phyloP scores from a whole-genome alignment of 2,888 invertebrate genomes.

The Ormyrus pomaceus region DNA sequence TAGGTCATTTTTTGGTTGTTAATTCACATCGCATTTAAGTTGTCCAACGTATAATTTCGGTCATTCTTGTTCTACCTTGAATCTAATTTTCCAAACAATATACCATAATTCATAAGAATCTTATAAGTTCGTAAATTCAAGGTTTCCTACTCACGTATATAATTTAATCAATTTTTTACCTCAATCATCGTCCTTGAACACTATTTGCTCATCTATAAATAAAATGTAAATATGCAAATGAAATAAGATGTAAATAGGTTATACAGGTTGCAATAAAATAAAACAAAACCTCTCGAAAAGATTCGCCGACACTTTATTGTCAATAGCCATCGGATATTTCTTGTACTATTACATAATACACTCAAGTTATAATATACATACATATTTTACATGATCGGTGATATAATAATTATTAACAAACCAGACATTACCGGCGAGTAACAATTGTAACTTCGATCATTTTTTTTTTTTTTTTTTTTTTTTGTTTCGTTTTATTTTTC shows the following conservation, averaged over 20 bases:
- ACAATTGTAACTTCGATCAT: conserved; percentile 61
- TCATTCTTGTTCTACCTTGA: too few species aligned
- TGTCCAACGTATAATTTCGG: too few species aligned
- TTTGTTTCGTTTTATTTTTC: conserved; percentile 21
- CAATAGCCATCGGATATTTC: conserved; percentile 70
- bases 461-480: conserved; percentile 15
- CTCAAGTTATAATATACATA: conserved; percentile 74
- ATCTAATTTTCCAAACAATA: too few species aligned
- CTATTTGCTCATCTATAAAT: not conserved
- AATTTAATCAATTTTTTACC: too few species aligned
- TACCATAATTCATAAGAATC: too few species aligned
- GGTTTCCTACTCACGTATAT: too few species aligned
- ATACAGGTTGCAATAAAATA: conserved; percentile 15
- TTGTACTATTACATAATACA: conserved; percentile 72
- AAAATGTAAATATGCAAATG: not conserved
- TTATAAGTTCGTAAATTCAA: too few species aligned
- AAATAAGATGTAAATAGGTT: too few species aligned
- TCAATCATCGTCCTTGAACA: too few species aligned
- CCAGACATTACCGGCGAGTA: conserved; percentile 70
- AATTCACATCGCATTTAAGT: too few species aligned
- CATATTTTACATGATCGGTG: conserved; percentile 74
- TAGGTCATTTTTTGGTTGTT: too few species aligned
- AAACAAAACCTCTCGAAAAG: conserved; percentile 68
- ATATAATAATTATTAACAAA: conserved; percentile 73
- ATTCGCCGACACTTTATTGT: conserved; percentile 73